phyloP scores from a whole-genome alignment of 2,888 invertebrate genomes.

The Eucriotettix oculatus region DNA sequence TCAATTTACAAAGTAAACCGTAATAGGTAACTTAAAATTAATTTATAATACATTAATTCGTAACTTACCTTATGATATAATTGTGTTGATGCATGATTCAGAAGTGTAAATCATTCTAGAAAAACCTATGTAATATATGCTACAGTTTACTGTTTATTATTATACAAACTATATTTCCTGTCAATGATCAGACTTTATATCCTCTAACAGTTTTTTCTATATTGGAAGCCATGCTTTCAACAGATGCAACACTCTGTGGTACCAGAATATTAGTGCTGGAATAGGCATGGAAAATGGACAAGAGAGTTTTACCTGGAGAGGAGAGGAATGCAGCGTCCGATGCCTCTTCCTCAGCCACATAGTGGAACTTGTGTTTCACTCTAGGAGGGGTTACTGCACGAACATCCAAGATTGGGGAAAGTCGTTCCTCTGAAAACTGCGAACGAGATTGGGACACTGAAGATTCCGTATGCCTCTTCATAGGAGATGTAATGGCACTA shows the following conservation, averaged over 20 bases:
- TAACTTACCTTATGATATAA: too few species aligned
- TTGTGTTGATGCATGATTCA: too few species aligned
- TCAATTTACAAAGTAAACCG: too few species aligned
- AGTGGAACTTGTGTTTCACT: constrained; percentile 24
- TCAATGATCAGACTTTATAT: constrained; percentile 8
- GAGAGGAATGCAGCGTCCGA: constrained; percentile 10
- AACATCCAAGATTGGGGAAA: constrained; percentile 27
- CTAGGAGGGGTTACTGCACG: constrained; percentile 25
- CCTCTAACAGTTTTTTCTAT: constrained; percentile 26
- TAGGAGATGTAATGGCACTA: background rate
- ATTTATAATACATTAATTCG: too few species aligned
- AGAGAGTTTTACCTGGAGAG: constrained; percentile 22
- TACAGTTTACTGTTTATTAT: too few species aligned
- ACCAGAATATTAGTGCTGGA: constrained; percentile 7
- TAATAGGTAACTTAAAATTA: too few species aligned
- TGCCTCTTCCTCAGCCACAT: constrained; percentile 17
- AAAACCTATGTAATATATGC: too few species aligned
- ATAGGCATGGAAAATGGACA: constrained; percentile 13
- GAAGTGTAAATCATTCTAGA: constrained; percentile 16
- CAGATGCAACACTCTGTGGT: constrained; percentile 28
- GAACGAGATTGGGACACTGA: constrained; percentile 4
- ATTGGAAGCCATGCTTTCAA: constrained; percentile 34
- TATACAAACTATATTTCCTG: too few species aligned
- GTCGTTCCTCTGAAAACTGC: constrained; percentile 19
- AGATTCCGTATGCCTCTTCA: constrained; percentile 2